Conservation (phyloP, 2,113 vertebrate genomes). For the Neomonachus schauinslandi region DNA sequence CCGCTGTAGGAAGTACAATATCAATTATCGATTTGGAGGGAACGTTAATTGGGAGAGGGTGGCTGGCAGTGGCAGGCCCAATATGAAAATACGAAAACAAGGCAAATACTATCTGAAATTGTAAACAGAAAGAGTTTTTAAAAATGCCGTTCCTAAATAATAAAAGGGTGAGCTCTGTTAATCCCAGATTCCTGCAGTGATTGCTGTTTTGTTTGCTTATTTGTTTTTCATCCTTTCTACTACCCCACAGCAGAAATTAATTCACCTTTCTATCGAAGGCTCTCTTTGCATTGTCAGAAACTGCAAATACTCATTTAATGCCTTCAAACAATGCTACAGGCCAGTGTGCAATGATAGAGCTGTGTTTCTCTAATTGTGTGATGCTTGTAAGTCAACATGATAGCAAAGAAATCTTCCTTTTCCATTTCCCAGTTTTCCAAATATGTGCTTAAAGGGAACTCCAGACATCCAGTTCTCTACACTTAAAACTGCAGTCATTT, state of each 20-base stretch:
- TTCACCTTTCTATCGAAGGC: slow-evolving; percentile 47
- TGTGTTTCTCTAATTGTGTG: slow-evolving; percentile 46
- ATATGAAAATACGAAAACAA: not conserved
- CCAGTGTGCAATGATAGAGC: not conserved
- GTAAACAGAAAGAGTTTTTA: not conserved
- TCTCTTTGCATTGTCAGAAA: slow-evolving; percentile 63
- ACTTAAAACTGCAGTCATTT: not conserved
- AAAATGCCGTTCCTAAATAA: not conserved
- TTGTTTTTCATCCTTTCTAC: slow-evolving; percentile 64
- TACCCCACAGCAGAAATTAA: slow-evolving; percentile 37
- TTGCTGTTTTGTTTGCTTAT: slow-evolving; percentile 55
- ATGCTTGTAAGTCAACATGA: not conserved
- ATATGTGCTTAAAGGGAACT: not conserved
- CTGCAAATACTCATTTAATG: slow-evolving; percentile 59
- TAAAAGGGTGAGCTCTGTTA: slow-evolving; percentile 33
- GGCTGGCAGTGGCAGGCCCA: not conserved
- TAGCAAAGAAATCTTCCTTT: not conserved
- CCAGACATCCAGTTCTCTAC: not conserved
- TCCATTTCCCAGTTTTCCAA: not conserved
- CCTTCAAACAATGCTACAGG: slow-evolving; percentile 33
- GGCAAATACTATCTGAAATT: slow-evolving; percentile 33
- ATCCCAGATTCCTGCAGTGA: slow-evolving; percentile 36
- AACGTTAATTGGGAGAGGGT: not conserved
- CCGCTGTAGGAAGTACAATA: not conserved
- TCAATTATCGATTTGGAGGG: not conserved